These are phyloP conservation scores for Solea senegalensis DNA, from an alignment of 2,113 vertebrate species.

Conservation along the genomic window DNA sequence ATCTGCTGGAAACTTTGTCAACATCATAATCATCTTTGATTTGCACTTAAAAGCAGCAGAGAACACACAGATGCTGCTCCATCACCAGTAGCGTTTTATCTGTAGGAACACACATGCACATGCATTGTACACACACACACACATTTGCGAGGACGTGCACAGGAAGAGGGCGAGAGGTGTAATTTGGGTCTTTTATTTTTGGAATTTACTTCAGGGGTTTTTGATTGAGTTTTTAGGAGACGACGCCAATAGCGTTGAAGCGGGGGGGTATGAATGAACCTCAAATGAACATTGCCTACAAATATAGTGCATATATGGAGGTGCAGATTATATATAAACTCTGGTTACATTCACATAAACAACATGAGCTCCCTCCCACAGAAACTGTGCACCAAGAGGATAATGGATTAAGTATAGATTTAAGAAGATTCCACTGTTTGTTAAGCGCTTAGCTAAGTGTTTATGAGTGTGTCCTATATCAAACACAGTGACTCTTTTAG, in stretches of 20 bases:
- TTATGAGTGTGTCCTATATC: conserved; percentile 49
- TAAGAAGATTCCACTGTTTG: conserved; percentile 78
- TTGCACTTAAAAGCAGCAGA: conserved; percentile 59
- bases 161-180: conserved; percentile 14
- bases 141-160: background rate
- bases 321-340: background rate
- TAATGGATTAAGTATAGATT: conserved; percentile 81
- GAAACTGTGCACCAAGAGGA: conserved; percentile 62
- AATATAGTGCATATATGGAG: background rate
- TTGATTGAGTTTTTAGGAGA: background rate
- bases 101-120: conserved; percentile 23
- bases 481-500: conserved; percentile 54
- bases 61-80: conserved; percentile 74
- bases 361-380: conserved; percentile 23
- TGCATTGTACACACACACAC: background rate
- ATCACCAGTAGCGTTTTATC: conserved; percentile 58
- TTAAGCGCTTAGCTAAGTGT: conserved; percentile 66
- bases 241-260: background rate
- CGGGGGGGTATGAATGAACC: background rate
- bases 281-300: background rate
- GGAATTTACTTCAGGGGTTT: conserved; percentile 1
- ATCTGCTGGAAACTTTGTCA: conserved; percentile 73
- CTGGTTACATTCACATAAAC: conserved; percentile 12
- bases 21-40: conserved; percentile 80
- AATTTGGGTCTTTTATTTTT: conserved; percentile 28